Evolutionary conservation across 2,113 vertebrate genomes (phyloP).

Genomic region (Nothocercus nigrocapillus): DNA sequence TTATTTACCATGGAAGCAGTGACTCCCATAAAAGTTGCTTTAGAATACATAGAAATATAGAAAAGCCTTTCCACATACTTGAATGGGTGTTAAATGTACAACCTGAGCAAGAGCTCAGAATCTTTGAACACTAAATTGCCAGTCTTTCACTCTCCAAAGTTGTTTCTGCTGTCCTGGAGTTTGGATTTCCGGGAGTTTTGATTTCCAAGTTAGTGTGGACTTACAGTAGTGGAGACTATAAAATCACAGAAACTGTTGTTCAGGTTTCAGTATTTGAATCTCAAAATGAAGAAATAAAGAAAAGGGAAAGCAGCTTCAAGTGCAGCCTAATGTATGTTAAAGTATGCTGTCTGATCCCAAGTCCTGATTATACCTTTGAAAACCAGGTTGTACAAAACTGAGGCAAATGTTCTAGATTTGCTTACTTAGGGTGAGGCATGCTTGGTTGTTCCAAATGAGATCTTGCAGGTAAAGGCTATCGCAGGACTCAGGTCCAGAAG

Average conservation of each 20-base stretch:
- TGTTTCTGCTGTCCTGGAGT: not conserved
- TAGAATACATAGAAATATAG: not conserved
- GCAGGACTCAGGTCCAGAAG: not conserved
- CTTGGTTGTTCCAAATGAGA: not conserved
- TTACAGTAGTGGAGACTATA: not conserved
- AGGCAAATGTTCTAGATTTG: not conserved
- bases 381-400: not conserved
- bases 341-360: not conserved
- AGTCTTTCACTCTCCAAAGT: slow-evolving; percentile 12
- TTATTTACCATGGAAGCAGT: not conserved
- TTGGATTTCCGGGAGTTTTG: not conserved
- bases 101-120: slow-evolving; percentile 10
- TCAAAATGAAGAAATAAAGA: not conserved
- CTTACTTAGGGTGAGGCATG: not conserved
- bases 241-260: not conserved
- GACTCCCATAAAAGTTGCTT: not conserved
- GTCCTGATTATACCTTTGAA: not conserved
- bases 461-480: not conserved
- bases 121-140: slow-evolving; percentile 7
- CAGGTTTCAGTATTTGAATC: not conserved
- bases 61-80: slow-evolving; percentile 13
- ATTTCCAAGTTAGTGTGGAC: not conserved
- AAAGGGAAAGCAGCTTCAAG: not conserved
- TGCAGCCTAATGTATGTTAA: not conserved
- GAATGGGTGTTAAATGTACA: not conserved